phyloP scores from a whole-genome alignment of 2,888 invertebrate species.

The Ophonus ardosiacus region DNA sequence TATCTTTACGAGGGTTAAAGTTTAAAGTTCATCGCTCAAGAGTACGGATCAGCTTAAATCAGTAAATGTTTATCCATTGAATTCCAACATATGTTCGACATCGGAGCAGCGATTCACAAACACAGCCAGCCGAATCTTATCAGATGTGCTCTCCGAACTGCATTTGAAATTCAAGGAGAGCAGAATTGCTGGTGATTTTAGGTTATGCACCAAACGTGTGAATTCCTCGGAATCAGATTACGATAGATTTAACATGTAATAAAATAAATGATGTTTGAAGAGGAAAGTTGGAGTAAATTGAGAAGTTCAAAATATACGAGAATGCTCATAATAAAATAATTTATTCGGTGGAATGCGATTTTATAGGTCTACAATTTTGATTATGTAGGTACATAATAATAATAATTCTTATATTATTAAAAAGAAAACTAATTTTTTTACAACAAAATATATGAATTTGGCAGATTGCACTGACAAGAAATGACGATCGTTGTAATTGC shows the following conservation, averaged over 20 bases:
- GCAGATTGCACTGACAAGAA: too few species aligned
- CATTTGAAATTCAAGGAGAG: constrained; percentile 27
- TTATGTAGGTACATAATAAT: too few species aligned
- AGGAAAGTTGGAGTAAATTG: not conserved
- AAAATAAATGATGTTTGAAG: not conserved
- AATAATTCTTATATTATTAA: too few species aligned
- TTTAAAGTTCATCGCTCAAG: constrained; percentile 10
- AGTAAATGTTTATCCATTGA: constrained; percentile 44
- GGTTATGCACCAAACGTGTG: constrained; percentile 2
- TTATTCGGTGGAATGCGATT: too few species aligned
- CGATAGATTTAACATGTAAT: constrained; percentile 3
- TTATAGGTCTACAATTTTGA: too few species aligned
- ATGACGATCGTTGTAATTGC: too few species aligned
- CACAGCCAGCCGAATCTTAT: constrained; percentile 18
- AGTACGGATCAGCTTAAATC: constrained; percentile 24
- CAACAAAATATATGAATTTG: too few species aligned
- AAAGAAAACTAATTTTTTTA: too few species aligned
- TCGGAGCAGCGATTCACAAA: constrained; percentile 9
- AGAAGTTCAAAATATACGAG: too few species aligned
- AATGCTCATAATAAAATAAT: too few species aligned
- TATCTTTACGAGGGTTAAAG: not conserved
- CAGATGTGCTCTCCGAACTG: constrained; percentile 44
- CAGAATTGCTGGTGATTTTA: not conserved
- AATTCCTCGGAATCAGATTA: constrained; percentile 2
- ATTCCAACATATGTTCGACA: constrained; percentile 37